These are phyloP conservation scores for Ginglymostoma cirratum DNA, from an alignment of 2,113 vertebrate species.

Conservation along the genomic window DNA sequence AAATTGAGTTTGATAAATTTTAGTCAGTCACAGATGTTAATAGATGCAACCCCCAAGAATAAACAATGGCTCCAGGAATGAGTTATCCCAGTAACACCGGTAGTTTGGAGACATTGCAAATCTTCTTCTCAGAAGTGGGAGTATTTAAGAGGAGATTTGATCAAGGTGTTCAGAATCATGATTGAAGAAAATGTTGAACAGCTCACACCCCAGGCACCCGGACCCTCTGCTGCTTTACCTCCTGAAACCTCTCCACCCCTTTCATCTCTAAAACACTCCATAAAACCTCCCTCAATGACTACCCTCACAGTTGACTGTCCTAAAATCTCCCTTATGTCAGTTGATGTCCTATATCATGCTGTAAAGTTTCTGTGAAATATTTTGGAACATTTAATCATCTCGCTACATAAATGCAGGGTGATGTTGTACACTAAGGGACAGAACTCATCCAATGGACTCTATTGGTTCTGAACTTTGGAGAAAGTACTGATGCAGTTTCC, in stretches of 20 bases:
- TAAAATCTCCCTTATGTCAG: background rate
- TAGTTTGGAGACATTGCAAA: too few species aligned
- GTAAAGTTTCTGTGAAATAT: background rate
- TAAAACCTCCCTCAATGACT: background rate
- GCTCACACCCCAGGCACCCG: background rate
- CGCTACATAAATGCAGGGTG: background rate
- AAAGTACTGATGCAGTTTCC: background rate
- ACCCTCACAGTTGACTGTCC: background rate
- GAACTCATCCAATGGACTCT: background rate
- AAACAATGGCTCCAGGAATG: too few species aligned
- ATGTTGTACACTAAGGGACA: background rate
- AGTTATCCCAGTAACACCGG: too few species aligned
- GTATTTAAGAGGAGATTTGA: too few species aligned
- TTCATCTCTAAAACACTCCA: background rate
- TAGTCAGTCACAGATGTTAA: too few species aligned
- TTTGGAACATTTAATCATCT: too few species aligned
- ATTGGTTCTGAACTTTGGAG: background rate
- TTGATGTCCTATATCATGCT: background rate
- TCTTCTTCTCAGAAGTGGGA: too few species aligned
- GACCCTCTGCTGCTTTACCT: background rate
- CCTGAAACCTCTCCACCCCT: background rate
- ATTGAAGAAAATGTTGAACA: background rate
- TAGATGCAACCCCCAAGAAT: too few species aligned
- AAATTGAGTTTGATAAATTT: too few species aligned
- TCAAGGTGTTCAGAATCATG: too few species aligned